Evolutionary conservation across 1,140 invertebrate species (phyloP), one percentile per base, ranked within the genome.

Genomic region (Ooceraea biroi): DNA sequence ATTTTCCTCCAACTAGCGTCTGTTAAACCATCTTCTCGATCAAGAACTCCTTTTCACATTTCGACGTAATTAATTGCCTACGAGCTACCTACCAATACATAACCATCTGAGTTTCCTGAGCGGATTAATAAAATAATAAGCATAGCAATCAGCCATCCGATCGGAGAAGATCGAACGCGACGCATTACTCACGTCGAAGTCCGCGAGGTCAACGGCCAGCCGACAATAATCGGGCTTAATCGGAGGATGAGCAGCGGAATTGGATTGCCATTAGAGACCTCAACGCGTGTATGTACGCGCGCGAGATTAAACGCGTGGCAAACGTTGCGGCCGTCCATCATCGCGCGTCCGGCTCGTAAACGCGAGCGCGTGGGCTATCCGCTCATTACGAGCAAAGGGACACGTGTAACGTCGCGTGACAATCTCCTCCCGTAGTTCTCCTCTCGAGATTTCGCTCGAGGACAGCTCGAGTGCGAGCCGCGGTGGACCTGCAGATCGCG

Each of bases 181-280:
- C 30, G 50, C 30, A 84, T 86, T 87, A 76, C 14, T 7, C 36
- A 14, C 71, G 12, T 17, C 46, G 57, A 66, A 66, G 41, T 44
- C 50, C 72, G 63, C 77, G 48, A 85, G 84, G 85, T 88, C 88
- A 89, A 89, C 66, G 88, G 86, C 88, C 88, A 68, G 22, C 12
- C 82, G 78, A 84, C 87, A 73, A 36, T 36, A 36, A 89, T 89
- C 50, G 63, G 58, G 71, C 36, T 44, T 61, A 88, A 72, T 77
- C 77, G 61, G 76, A 63, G 87, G 74, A 88, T 72, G 82, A 88
- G 85, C 84, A 69, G 19, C 52, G 87, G 36, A 89, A 88, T 88
- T 88, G 88, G 72, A 89, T 89, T 73, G 80, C 8, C 58, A 74
- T 86, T 88, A 73, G 73, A 25, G 76, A 82, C 57, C 72, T 88